Base-by-base conservation (phyloP, 2,797 vertebrate species). In the Tamandua tetradactyla region DNA sequence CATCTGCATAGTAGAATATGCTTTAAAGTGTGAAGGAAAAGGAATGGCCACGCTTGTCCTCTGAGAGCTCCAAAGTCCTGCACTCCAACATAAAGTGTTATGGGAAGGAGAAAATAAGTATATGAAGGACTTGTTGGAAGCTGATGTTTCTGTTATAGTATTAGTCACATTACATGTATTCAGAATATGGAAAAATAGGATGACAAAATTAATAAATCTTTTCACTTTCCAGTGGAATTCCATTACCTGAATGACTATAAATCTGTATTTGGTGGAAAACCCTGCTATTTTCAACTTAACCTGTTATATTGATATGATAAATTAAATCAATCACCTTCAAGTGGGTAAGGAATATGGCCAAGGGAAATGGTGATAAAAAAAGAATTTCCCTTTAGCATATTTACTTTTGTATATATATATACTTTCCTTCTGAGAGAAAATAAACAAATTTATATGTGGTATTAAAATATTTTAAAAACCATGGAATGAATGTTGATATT, bases 1-100 rank as follows among this genome's bases (percentile, higher is more conserved):
- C 20, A 17, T 3, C 52, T 55, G 52, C 18, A 15, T 55, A 55
- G 17, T 55, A 40, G 13, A 47, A 52, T 72, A 82, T 64, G 30
- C 3, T 35, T 84, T 64, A 10, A 66, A 35, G 42, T 49, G 42
- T 35, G n/a, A 3, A 49, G 55, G 4, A 14, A 27, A 42, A 14
- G 14, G 1, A 13, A 3, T 12, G 44, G 6, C 7, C 9, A 55
- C 4, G 55, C 5, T 1, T 55, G 13, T 27, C 20, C 10, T 44
- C 30, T 27, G 57, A 37, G 15, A 49, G 13, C 12, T 3, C 1
- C 27, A 5, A 5, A 22, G 35, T 0, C 23, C 47, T 47, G 18
- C 15, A 20, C 14, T 52, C 4, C 35, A 27, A 15, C n/a, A 22
- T 30, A 14, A 40, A 40, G 8, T 27, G 23, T 79, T 35, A 59